Evolutionary conservation across 92 coral and sea anemone genomes (phyloP), one percentile per base, ranked within the genome.

Genomic region (Scolanthus callimorphus): DNA sequence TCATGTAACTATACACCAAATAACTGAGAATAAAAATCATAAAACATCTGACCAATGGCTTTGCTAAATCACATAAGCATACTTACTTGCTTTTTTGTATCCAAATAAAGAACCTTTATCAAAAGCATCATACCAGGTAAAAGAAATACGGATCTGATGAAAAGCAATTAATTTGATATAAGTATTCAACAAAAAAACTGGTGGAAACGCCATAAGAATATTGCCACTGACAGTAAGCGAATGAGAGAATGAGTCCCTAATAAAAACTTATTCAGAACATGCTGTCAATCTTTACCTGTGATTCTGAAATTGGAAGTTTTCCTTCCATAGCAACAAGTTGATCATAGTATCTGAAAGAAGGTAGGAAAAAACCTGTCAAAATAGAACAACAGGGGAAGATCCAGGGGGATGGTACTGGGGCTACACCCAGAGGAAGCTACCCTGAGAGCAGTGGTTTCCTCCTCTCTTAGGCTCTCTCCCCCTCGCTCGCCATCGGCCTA

Each of bases 261-360:
- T n/a, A n/a, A n/a, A n/a, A n/a, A n/a, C n/a, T n/a, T n/a, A n/a
- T n/a, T n/a, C n/a, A n/a, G n/a, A n/a, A n/a, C n/a, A n/a, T n/a
- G n/a, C n/a, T n/a, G n/a, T n/a, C n/a, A n/a, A n/a, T n/a, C n/a
- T 51, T 58, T 62, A 92, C 99, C 99, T 94, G 99, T 39, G 89
- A 88, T 70, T 88, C 99, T 51, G 90, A 68, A 3, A 94, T 74
- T 17, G 99, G 99, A 17, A 94, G 73, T 45, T 94, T 94, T 3
- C 94, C 85, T 55, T 94, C 99, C 96, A 94, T 94, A 6, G 96
- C 83, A 17, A 77, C 84, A 48, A 94, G 69, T 62, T 94, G 99
- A 64, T 94, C 99, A 72, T 81, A 94, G 65, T 94, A 94, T 66
- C 99, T 94, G 69, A 3, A 64, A 34, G 23, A 65, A 39, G 49